Evolutionary conservation across 2,888 invertebrate species (phyloP), one percentile per base, ranked within the genome.

Genomic region (Luperina nickerlii): DNA sequence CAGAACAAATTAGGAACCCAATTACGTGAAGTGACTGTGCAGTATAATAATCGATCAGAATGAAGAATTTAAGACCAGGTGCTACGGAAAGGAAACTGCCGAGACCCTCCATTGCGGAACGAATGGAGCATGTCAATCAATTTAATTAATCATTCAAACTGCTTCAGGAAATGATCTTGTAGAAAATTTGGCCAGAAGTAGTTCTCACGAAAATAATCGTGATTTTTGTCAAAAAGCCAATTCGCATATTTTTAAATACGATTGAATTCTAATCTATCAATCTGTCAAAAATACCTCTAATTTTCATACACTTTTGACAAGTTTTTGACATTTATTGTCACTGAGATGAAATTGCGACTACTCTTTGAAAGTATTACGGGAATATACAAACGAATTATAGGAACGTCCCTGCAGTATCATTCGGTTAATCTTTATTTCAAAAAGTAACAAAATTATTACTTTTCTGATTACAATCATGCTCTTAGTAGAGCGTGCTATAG

Each of bases 1-100:
- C 93, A 92, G 91, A 95, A 95, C 94, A 90, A 95, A 95, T 94
- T 94, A 90, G 89, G 92, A 89, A 94, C 92, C 95, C 96, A 96
- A 96, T 96, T 96, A 96, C 92, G 90, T 86, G 91, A 93, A 95
- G 94, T 96, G 96, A 96, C 96, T 95, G 86, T 94, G 96, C 96
- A 95, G 91, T 87, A 74, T 93, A 92, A 94, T 94, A 94, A 95
- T 94, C 94, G 95, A 94, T 95, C 93, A 92, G 91, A 93, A 92
- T 90, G 92, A 93, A 91, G 90, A 93, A 90, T 90, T 90, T 90
- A 90, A 92, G 90, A 92, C 93, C 96, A 96, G 96, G 95, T 96
- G 95, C 94, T 92, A 90, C 92, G 90, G 91, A 91, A 90, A 92
- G 91, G 91, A 90, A 92, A 92, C 89, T 91, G 89, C 76, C 84